Conservation (phyloP, 30 jellyfish, hydroid and myxozoan genomes). For the Aurelia aurita region DNA sequence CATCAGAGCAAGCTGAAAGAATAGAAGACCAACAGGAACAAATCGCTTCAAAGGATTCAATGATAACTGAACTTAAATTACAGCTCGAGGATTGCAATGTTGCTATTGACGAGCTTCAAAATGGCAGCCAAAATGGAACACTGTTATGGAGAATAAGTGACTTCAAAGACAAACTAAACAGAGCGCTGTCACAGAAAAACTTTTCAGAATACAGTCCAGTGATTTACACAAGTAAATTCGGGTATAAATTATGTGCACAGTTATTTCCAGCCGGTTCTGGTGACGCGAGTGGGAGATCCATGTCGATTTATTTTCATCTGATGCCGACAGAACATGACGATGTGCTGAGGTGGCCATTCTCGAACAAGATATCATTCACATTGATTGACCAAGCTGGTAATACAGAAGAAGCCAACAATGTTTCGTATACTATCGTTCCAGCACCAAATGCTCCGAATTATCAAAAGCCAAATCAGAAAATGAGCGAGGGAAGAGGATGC, state of each 20-base stretch:
- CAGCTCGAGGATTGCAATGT: constrained; percentile 58
- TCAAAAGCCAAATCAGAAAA: constrained; percentile 73
- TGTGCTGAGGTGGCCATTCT: constrained; percentile 81
- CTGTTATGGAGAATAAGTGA: constrained; percentile 63
- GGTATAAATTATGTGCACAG: constrained; percentile 88
- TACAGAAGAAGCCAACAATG: constrained; percentile 59
- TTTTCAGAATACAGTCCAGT: constrained; percentile 75
- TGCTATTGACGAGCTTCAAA: constrained; percentile 34
- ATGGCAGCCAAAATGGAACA: constrained; percentile 71
- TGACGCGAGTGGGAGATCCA: constrained; percentile 57
- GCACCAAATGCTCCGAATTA: constrained; percentile 72
- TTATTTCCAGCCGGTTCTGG: constrained; percentile 82
- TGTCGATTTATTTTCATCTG: constrained; percentile 80
- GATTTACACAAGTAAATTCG: constrained; percentile 73
- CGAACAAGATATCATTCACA: constrained; percentile 73
- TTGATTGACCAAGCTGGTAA: constrained; percentile 80
- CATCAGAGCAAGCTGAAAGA: constrained; percentile 14
- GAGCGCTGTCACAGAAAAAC: constrained; percentile 62
- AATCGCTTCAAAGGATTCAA: constrained; percentile 31
- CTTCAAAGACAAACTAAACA: constrained; percentile 65
- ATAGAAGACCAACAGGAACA: constrained; percentile 33
- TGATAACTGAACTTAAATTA: constrained; percentile 41
- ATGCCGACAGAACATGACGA: constrained; percentile 85
- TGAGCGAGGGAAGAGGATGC: constrained; percentile 90
- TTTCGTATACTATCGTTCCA: constrained; percentile 80